Base-by-base conservation (phyloP, 2,113 vertebrate genomes). In the Hemiscyllium ocellatum region DNA sequence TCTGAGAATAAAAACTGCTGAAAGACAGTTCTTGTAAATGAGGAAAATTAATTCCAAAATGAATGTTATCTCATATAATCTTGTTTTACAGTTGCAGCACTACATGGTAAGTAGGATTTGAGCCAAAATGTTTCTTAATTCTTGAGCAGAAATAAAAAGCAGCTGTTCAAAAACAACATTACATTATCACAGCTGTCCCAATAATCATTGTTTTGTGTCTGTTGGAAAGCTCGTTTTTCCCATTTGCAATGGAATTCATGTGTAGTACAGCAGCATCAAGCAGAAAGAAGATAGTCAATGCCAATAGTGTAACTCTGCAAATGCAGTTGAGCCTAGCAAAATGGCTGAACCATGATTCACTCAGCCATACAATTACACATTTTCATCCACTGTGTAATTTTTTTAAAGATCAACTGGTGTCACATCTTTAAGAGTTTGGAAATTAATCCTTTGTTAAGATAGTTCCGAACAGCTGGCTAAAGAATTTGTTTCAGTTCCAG, bases 81-180 rank as follows among this genome's bases (percentile, higher is more conserved):
- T 68, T 66, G n/a, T 10, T 93, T 93, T 66, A 66, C 89, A 93
- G 89, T 66, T 66, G 89, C 26, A 66, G 20, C 22, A 66, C 61
- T 93, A n/a, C 50, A n/a, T 68, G 89, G 89, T 24, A 93, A 93
- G n/a, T 93, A n/a, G 89, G 89, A 93, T 93, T 65, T 20, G 61
- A 66, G 19, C 89, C 89, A 93, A 93, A 91, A 66, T 93, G 65
- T n/a, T 93, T 20, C n/a, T 42, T n/a, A 93, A 66, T 93, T 93
- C n/a, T 68, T 66, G 37, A 42, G 37, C 61, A 37, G n/a, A 37
- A 93, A 93, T 93, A 68, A 91, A 91, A 91, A 66, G 20, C 89
- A 93, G 89, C 89, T 93, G 89, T n/a, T 93, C n/a, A 93, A 93
- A 66, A 93, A 91, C 56, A 91, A 93, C 89, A 93, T 93, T 68